Percentiles rank a stretch among this genome's conserved stretches.
phyloP scores from a whole-genome alignment of 2,113 vertebrate genomes.

The Odobenus rosmarus region DNA sequence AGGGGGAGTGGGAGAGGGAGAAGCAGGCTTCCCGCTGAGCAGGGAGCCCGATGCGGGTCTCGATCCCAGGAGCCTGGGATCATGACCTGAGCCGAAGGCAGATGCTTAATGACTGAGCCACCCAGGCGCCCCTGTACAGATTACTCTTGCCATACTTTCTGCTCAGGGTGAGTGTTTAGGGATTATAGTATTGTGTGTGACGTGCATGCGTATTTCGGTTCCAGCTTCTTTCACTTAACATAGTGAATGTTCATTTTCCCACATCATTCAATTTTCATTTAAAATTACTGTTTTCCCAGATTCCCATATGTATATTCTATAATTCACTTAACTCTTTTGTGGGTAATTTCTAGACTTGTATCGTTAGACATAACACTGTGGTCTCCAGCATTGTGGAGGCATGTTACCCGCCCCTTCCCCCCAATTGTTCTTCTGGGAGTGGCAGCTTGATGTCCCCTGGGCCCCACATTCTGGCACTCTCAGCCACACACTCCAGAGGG shows the following conservation, averaged over 20 bases:
- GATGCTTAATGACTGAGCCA: too few species aligned
- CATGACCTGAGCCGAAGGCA: too few species aligned
- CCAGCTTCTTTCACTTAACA: background rate
- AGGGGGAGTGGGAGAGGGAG: too few species aligned
- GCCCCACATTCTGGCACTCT: background rate
- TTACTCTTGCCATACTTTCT: background rate
- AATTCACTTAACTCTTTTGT: background rate
- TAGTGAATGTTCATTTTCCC: background rate
- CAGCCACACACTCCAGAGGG: background rate
- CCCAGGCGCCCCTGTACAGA: background rate
- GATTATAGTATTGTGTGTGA: background rate
- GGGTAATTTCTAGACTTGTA: background rate
- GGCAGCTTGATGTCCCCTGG: background rate
- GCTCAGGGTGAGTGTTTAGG: background rate
- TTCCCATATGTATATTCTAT: background rate
- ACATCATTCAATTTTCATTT: background rate
- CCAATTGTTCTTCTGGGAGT: background rate
- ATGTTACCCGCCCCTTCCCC: fast-evolving
- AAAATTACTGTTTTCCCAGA: background rate
- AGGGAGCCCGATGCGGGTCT: too few species aligned
- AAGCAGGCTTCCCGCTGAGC: too few species aligned
- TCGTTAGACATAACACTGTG: background rate
- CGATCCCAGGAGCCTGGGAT: too few species aligned
- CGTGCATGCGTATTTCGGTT: background rate
- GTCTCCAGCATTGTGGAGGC: background rate